Percentiles rank a stretch among this genome's conserved stretches.
phyloP scores from a whole-genome alignment of 2,113 vertebrate species.

The Cynoglossus semilaevis region DNA sequence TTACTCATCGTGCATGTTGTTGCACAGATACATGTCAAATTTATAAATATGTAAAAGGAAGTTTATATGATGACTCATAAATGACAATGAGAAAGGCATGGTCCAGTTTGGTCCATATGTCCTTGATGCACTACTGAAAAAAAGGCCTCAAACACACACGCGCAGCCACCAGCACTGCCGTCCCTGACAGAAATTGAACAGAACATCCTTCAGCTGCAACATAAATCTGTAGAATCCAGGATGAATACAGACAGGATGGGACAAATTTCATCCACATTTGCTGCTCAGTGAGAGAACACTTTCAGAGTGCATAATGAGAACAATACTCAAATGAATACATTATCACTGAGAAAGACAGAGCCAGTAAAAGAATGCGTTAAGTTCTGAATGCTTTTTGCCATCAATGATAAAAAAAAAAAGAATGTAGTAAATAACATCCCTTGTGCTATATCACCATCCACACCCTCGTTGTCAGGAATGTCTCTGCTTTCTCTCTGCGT shows the following conservation, averaged over 20 bases:
- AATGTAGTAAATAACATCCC: no score
- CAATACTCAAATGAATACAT: conserved; percentile 8
- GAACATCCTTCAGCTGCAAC: conserved; percentile 68
- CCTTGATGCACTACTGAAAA: conserved; percentile 62
- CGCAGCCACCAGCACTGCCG: conserved; percentile 43
- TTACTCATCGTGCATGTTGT: no score
- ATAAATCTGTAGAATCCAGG: conserved; percentile 60
- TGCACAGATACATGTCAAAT: no score
- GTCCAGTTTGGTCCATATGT: conserved; percentile 32
- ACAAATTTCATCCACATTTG: conserved; percentile 38
- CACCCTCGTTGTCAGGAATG: conserved; percentile 7
- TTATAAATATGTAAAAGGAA: no score
- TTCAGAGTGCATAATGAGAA: conserved; percentile 13
- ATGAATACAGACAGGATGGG: conserved; percentile 55
- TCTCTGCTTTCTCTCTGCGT: background rate
- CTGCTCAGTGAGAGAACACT: conserved; percentile 17
- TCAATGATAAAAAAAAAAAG: background rate
- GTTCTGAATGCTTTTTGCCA: background rate
- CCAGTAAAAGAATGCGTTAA: conserved; percentile 11
- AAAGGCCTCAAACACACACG: conserved; percentile 65
- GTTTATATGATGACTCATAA: no score
- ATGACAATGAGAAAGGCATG: conserved; percentile 44
- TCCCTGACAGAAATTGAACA: conserved; percentile 77
- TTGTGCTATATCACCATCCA: background rate
- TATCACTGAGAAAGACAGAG: background rate